Percentiles rank a stretch among this genome's conserved stretches.
Evolutionary conservation across 2,888 invertebrate genomes (phyloP).

Genomic region (Archips crataeganus): DNA sequence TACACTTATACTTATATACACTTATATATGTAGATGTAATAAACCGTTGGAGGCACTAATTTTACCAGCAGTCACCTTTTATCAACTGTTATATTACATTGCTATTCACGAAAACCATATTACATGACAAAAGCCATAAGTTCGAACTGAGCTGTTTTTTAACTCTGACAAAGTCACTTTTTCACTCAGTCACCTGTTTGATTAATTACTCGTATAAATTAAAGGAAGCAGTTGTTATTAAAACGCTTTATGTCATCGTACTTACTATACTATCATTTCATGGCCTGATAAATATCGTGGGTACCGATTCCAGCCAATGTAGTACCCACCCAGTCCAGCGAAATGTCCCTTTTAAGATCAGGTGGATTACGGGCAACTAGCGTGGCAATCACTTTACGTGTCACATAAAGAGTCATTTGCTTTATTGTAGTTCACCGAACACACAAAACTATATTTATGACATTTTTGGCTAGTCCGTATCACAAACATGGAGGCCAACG

Average conservation of each 20-base stretch:
- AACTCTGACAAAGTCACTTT: too few relatives aligned
- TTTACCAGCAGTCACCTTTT: neutral
- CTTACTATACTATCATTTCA: too few relatives aligned
- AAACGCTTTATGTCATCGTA: too few relatives aligned
- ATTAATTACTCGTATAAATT: too few relatives aligned
- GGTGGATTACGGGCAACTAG: neutral
- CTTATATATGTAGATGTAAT: neutral
- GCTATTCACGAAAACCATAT: too few relatives aligned
- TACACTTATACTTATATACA: too few relatives aligned
- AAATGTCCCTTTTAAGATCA: neutral
- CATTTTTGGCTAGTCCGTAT: constrained; percentile 27
- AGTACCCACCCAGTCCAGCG: neutral
- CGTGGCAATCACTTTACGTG: constrained; percentile 9
- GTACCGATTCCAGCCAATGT: too few relatives aligned
- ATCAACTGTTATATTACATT: neutral
- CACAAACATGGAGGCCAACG: constrained; percentile 16
- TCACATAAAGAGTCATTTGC: neutral
- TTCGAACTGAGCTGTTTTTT: too few relatives aligned
- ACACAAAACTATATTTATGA: constrained; percentile 26
- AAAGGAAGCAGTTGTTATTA: too few relatives aligned
- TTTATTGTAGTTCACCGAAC: constrained; percentile 10
- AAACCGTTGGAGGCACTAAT: neutral
- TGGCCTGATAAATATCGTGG: too few relatives aligned
- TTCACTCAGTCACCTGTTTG: too few relatives aligned
- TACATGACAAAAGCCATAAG: too few relatives aligned